Conservation (phyloP, 2,113 vertebrate species). For the Phalacrocorax carbo region DNA sequence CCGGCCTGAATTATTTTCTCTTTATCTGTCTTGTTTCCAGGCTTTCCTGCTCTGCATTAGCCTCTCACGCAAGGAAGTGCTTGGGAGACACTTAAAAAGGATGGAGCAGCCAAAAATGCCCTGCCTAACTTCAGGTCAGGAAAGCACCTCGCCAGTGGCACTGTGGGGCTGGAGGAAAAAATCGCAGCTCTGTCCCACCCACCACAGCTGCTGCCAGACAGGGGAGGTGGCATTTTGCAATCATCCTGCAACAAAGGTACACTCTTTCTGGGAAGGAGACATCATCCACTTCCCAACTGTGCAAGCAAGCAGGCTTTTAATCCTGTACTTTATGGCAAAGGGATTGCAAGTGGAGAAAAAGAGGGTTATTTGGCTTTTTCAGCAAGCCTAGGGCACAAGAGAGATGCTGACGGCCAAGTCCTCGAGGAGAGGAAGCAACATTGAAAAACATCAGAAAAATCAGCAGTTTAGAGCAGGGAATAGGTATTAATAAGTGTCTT, state of each 20-base stretch:
- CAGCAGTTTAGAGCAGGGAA: background rate
- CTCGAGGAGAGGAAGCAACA: background rate
- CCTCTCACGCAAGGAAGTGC: background rate
- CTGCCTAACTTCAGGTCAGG: background rate
- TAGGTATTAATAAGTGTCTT: background rate
- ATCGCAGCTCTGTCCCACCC: background rate
- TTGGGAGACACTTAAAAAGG: background rate
- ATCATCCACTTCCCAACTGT: background rate
- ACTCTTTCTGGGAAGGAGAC: background rate
- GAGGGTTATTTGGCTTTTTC: background rate
- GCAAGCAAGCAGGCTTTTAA: background rate
- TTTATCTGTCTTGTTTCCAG: background rate
- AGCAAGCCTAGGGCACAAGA: background rate
- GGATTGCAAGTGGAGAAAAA: background rate
- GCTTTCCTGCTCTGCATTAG: background rate
- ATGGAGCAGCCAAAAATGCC: background rate
- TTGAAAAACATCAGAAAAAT: background rate
- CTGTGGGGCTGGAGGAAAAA: accelerated
- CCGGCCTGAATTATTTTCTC: background rate
- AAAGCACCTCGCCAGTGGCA: background rate
- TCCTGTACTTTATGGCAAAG: background rate
- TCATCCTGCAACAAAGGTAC: background rate
- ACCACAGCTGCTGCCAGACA: background rate
- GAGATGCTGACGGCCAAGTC: background rate
- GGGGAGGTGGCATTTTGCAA: background rate